These are phyloP conservation scores for Mastigias papua DNA, from an alignment of 30 jellyfish, hydroid and myxozoan species.

Conservation along the genomic window DNA sequence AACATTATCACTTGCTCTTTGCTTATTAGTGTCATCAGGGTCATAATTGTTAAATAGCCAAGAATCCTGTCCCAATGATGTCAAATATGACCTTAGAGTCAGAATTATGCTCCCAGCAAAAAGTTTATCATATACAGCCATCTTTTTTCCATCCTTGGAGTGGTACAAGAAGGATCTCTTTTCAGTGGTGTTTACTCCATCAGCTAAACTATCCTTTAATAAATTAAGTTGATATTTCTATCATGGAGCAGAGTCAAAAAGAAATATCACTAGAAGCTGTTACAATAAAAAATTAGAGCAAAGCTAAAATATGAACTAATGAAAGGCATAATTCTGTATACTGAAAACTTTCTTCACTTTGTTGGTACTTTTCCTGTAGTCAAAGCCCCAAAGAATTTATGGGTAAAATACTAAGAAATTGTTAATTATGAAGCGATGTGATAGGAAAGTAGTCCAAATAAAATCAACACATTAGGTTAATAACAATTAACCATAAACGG, in stretches of 20 bases:
- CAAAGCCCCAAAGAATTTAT: too few relatives aligned
- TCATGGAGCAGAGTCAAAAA: neutral
- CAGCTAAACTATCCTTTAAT: slow-evolving; percentile 42
- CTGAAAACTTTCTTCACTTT: too few relatives aligned
- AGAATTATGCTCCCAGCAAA: slow-evolving; percentile 53
- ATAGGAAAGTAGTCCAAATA: too few relatives aligned
- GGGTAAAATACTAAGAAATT: too few relatives aligned
- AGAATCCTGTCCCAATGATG: slow-evolving; percentile 78
- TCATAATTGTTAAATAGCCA: slow-evolving; percentile 83
- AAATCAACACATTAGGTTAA: too few relatives aligned
- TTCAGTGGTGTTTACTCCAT: slow-evolving; percentile 64
- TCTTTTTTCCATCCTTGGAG: slow-evolving; percentile 53
- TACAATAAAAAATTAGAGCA: too few relatives aligned
- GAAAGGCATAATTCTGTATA: too few relatives aligned
- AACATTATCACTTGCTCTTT: slow-evolving; percentile 70
- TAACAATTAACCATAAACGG: too few relatives aligned
- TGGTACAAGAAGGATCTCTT: slow-evolving; percentile 64
- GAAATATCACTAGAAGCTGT: too few relatives aligned
- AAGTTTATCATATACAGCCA: slow-evolving; percentile 81
- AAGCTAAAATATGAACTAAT: too few relatives aligned
- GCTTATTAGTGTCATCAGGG: slow-evolving; percentile 64
- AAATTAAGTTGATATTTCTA: neutral
- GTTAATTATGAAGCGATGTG: too few relatives aligned
- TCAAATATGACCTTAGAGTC: slow-evolving; percentile 66
- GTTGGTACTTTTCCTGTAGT: too few relatives aligned